Conservation (phyloP, 1,140 invertebrate species). For the Melipona quadrifasciata region DNA sequence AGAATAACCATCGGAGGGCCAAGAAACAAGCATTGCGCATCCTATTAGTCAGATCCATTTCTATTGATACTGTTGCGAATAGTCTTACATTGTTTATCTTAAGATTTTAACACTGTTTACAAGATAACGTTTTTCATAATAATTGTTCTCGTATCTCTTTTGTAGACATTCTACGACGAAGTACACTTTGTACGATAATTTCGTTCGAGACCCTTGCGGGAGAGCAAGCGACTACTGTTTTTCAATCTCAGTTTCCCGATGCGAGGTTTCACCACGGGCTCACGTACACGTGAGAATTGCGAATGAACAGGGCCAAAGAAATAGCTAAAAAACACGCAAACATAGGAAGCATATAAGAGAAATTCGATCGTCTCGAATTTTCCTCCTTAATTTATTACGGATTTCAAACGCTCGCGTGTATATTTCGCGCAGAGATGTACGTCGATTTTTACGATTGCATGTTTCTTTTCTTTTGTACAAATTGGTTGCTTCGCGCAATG, state of each 20-base stretch:
- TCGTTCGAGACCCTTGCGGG: slow-evolving; percentile 14
- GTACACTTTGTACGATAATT: slow-evolving; percentile 23
- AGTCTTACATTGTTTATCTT: slow-evolving; percentile 46
- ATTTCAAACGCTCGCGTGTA: not conserved
- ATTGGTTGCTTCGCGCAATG: slow-evolving; percentile 19
- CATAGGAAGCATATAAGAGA: not conserved
- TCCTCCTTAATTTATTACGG: not conserved
- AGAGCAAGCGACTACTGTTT: not conserved
- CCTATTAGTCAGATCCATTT: slow-evolving; percentile 42
- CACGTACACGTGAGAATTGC: not conserved
- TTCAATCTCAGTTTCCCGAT: not conserved
- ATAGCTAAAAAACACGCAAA: not conserved
- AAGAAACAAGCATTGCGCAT: slow-evolving; percentile 12
- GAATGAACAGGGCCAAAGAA: not conserved
- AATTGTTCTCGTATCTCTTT: slow-evolving; percentile 27
- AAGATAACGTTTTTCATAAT: slow-evolving; percentile 40
- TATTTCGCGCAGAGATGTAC: not conserved
- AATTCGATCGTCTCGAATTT: slow-evolving; percentile 6
- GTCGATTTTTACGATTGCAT: not conserved
- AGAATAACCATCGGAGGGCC: not conserved
- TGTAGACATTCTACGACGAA: slow-evolving; percentile 18
- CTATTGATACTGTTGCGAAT: slow-evolving; percentile 45
- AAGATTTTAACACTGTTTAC: slow-evolving; percentile 46
- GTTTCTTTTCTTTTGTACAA: not conserved
- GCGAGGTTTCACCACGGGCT: not conserved